These are phyloP conservation scores for Anser cygnoides DNA, from an alignment of 2,113 vertebrate genomes.

Conservation along the genomic window DNA sequence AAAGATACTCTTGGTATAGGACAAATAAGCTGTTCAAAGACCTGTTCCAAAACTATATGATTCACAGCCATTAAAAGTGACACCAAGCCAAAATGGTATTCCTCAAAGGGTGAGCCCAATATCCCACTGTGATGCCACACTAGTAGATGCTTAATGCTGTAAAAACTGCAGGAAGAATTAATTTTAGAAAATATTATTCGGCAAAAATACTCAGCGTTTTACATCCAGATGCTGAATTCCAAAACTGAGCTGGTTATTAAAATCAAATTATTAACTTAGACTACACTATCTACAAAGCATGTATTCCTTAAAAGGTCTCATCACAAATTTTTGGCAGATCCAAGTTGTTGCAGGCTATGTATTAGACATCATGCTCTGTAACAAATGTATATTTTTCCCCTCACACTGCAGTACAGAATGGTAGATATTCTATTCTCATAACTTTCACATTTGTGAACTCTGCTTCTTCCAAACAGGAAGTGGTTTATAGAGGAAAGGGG, in stretches of 20 bases:
- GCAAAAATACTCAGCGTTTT: background rate
- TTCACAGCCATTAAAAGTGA: background rate
- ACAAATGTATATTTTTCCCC: background rate
- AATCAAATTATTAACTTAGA: background rate
- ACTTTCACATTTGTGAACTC: constrained; percentile 37
- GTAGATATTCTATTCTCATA: background rate
- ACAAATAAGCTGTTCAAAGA: background rate
- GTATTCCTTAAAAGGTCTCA: background rate
- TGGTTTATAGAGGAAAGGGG: constrained; percentile 13
- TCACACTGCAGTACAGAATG: background rate
- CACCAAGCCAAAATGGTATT: background rate
- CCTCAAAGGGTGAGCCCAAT: background rate
- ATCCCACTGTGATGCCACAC: background rate
- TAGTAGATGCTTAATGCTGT: background rate
- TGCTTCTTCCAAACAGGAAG: constrained; percentile 48
- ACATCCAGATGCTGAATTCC: background rate
- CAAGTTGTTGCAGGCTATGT: background rate
- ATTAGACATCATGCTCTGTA: background rate
- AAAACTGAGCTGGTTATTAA: background rate
- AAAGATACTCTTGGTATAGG: background rate
- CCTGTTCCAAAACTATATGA: background rate
- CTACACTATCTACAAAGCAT: background rate
- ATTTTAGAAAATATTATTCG: constrained; percentile 14
- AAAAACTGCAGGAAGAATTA: background rate
- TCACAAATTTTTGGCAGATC: background rate